Base-by-base conservation (phyloP, 2,113 vertebrate species). In the Bubo blakistoni region DNA sequence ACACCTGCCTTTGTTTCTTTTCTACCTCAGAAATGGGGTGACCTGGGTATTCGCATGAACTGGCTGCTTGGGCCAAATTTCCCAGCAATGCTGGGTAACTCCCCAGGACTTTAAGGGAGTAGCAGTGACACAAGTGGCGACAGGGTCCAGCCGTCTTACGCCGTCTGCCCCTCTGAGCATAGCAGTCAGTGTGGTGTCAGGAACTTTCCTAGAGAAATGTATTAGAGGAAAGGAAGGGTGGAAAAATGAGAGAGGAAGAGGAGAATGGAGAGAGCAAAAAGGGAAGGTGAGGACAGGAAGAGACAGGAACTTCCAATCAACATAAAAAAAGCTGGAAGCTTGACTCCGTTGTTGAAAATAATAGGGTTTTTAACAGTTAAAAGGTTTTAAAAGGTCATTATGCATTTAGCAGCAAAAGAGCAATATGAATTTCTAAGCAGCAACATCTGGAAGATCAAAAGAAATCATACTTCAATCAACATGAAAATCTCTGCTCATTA, bases 381-480 rank as follows among this genome's bases (percentile, higher is more conserved):
- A 96, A 92, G 97, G 97, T 97, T 97, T 91, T 94, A 93, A 97
- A 98, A 98, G 98, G 97, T 97, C 98, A 94, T 91, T 88, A 93
- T 91, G 96, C 88, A 86, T 97, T 96, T 96, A 96, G 95, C 91
- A 90, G 96, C 63, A 86, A 92, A 94, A 97, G 94, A 98, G 97
- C 97, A 96, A 92, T 97, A 97, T 96, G 97, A 97, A 98, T 98
- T 97, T 96, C 96, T 97, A 96, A 97, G 97, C 96, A 97, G 96
- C 94, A 97, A 98, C 98, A 98, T 98, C 98, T 98, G 98, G 97
- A 98, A 97, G 97, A 98, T 98, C 98, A 97, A 98, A 98, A 98
- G 98, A 98, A 94, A 96, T 95, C 97, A 89, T 94, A 97, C 98
- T 98, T 98, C 98, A 98, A 98, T 98, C 98, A 98, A 96, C 93